Evolutionary conservation across 2,113 vertebrate species (phyloP), one percentile per base, ranked within the genome.

Genomic region (Forbesichthys agassizii): DNA sequence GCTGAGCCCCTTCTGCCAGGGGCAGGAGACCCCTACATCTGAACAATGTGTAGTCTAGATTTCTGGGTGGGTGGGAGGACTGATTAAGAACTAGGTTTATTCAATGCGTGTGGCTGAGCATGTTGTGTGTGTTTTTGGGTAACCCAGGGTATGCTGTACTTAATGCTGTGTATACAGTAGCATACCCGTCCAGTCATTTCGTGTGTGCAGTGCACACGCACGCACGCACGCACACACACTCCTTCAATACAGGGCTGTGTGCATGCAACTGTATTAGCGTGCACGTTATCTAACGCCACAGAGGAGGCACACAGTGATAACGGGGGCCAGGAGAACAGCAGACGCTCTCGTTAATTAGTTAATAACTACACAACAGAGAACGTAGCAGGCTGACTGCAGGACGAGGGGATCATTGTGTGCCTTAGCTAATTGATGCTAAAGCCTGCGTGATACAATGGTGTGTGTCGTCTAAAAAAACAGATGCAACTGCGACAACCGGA

Each of bases 261-360:
- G 33, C 14, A 14, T 51, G 61, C 33, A 33, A 16, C 12, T 56
- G 52, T 46, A 36, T 46, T 11, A 33, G 51, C 14, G 48, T 33
- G 14, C 61, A 48, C 20, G 16, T 33, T 16, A n/a, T 20, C 13
- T 13, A 48, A 61, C 64, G 48, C 60, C 64, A 66, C 63, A 69
- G 62, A 61, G 14, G 61, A 64, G 75, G 60, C 0, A 48, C 69
- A 63, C 42, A 16, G 27, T 7, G 46, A 33, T 42, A 33, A 62
- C 2, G 33, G 66, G 63, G 63, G 27, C 52, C 78, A 77, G 69
- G 60, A 64, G 73, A 82, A 70, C 36, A 81, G 69, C 83, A 89
- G 86, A 84, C 83, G 81, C 73, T 87, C 76, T 77, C 77, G 81
- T 88, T 86, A 86, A 89, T 86, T 82, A 81, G 64, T 63, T 80